Base-by-base conservation (phyloP, 2,113 vertebrate genomes). In the Sphaerodactylus townsendi region DNA sequence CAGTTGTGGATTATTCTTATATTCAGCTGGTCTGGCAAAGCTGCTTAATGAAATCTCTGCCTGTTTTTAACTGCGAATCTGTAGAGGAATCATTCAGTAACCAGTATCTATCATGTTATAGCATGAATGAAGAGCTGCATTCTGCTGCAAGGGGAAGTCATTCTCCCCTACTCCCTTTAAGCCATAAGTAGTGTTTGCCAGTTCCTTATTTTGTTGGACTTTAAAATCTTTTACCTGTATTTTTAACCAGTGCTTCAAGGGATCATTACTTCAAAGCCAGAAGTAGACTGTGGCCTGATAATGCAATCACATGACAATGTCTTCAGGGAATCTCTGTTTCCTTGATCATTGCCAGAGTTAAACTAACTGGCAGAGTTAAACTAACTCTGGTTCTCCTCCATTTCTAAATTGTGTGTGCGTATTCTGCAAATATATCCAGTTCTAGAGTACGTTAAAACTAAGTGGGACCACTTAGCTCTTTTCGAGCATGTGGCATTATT, bases 31-130 rank as follows among this genome's bases (percentile, higher is more conserved):
- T 70, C 53, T n/a, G 39, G 30, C 33, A n/a, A 72, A 79, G 37
- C 35, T 83, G 62, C 1, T 39, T 76, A 48, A 41, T 74, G 48
- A 65, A 78, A 50, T 6, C 46, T 3, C 10, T 56, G 53, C 11
- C 1, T 48, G 48, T n/a, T 90, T 83, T 86, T 86, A 59, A 86
- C 41, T 59, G 64, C 44, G 64, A 50, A 59, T 48, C 69, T 84
- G 46, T 59, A 83, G 64, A 15, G 21, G 7, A 19, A 78, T 65
- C 56, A 14, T 80, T 56, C 76, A 53, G 74, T 71, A 28, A 48
- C 35, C 59, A 35, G 37, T 37, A n/a, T 25, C 69, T 76, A 28
- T 80, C 3, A 19, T 76, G 59, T 28, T 87, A 37, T 48, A 72
- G 46, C 28, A 41, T 74, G 39, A 44, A 87, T 83, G 73, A 71